Percentiles rank a stretch among this genome's conserved stretches.
Conservation (phyloP, 2,888 invertebrate genomes). For the Lucinisca nassula region DNA sequence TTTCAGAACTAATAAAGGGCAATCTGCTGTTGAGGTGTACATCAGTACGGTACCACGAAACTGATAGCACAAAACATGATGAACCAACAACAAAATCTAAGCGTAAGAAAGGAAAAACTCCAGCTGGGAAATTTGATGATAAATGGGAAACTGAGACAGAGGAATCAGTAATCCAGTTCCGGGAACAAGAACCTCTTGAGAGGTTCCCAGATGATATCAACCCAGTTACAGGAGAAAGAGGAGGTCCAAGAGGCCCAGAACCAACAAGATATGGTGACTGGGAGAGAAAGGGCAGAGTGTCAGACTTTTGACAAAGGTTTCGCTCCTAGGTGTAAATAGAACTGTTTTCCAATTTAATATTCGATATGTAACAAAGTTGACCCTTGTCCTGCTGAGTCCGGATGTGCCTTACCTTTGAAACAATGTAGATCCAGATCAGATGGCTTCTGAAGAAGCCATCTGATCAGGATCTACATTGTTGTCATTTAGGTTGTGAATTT, state of each 20-base stretch:
- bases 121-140: constrained; percentile 92
- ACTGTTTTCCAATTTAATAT: no score
- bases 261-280: constrained; percentile 99
- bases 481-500: no score
- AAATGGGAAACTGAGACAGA: constrained; percentile 89
- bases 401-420: no score
- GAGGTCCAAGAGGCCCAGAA: constrained; percentile 98
- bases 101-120: constrained; percentile 89
- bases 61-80: constrained; percentile 12
- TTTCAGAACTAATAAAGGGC: neutral
- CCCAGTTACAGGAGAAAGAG: constrained; percentile 97
- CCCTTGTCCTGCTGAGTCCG: no score
- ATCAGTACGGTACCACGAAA: neutral
- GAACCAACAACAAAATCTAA: constrained; percentile 50
- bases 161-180: constrained; percentile 91
- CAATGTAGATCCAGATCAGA: no score
- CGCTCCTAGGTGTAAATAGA: neutral
- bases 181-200: constrained; percentile 94
- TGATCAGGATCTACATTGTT: no score
- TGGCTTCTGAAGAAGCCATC: no score
- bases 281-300: constrained; percentile 99
- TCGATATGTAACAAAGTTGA: no score
- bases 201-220: constrained; percentile 96
- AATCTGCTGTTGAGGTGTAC: neutral
- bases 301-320: constrained; percentile 93